Evolutionary conservation across 2,797 vertebrate species (phyloP).

Genomic region (Sebastes elongatus): DNA sequence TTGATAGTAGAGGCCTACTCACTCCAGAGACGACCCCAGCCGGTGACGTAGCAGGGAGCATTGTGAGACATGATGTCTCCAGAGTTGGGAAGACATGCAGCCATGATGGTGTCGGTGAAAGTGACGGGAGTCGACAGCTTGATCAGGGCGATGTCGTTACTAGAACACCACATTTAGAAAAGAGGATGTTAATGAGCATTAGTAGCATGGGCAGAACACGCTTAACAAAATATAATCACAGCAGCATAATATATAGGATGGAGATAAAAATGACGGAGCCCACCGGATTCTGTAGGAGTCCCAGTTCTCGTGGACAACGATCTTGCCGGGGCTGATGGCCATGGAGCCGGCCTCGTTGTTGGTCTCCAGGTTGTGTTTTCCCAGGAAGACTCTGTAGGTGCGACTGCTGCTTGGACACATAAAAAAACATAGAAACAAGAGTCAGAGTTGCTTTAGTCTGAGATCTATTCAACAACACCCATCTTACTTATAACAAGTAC

Average conservation of each 20-base stretch:
- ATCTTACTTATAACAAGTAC: not conserved
- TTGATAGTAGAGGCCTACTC: slow-evolving; percentile 39
- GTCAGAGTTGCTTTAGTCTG: not conserved
- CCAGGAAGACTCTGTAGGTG: slow-evolving; percentile 86
- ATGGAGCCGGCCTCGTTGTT: slow-evolving; percentile 75
- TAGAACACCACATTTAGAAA: slow-evolving; percentile 32
- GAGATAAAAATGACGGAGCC: not conserved
- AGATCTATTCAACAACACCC: not conserved
- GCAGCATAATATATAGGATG: not conserved
- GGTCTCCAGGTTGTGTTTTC: slow-evolving; percentile 82
- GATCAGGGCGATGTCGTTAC: slow-evolving; percentile 91
- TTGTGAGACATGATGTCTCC: slow-evolving; percentile 69
- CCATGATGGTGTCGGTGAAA: slow-evolving; percentile 72
- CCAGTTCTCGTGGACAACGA: slow-evolving; percentile 85
- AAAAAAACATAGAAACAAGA: not conserved
- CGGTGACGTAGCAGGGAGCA: slow-evolving; percentile 87
- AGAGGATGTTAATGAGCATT: not conserved
- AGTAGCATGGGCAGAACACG: not conserved
- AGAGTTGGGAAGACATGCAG: slow-evolving; percentile 84
- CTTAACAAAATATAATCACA: not conserved
- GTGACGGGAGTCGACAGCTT: slow-evolving; percentile 82
- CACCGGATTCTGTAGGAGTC: slow-evolving; percentile 82
- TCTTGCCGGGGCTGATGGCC: slow-evolving; percentile 76
- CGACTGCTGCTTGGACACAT: slow-evolving; percentile 71
- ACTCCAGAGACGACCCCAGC: slow-evolving; percentile 91